These are phyloP conservation scores for Isoperla grammatica DNA, from an alignment of 2,888 invertebrate genomes.

Conservation along the genomic window DNA sequence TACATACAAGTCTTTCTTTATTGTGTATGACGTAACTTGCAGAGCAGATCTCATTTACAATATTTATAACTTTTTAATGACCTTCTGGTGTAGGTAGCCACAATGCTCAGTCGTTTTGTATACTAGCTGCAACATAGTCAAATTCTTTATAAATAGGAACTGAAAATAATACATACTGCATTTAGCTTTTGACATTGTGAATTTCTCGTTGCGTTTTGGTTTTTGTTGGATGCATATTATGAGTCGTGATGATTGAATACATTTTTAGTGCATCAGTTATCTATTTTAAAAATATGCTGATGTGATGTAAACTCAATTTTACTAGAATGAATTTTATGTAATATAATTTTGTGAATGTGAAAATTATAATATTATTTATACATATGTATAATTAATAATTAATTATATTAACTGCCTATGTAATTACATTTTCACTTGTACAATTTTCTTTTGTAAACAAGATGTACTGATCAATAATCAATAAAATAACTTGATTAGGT, in stretches of 20 bases:
- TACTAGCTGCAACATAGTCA: slow-evolving; percentile 9
- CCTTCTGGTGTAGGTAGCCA: neutral
- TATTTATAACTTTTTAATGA: slow-evolving; percentile 23
- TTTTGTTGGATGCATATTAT: slow-evolving; percentile 22
- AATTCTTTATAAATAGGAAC: slow-evolving; percentile 4
- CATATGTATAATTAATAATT: slow-evolving; percentile 22
- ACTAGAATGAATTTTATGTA: slow-evolving; percentile 25
- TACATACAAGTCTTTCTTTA: slow-evolving; percentile 9
- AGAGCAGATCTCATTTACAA: slow-evolving; percentile 27
- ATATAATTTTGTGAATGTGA: slow-evolving; percentile 26
- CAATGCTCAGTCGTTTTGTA: slow-evolving; percentile 7
- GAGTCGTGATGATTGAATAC: slow-evolving; percentile 18
- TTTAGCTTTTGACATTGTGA: neutral
- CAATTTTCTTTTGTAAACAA: slow-evolving; percentile 32
- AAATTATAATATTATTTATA: slow-evolving; percentile 17
- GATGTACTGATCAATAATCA: slow-evolving; percentile 32
- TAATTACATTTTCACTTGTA: slow-evolving; percentile 30
- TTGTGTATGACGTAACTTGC: slow-evolving; percentile 17
- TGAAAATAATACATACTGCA: slow-evolving; percentile 1
- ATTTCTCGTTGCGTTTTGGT: slow-evolving; percentile 5
- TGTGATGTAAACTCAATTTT: slow-evolving; percentile 24
- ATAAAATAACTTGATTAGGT: slow-evolving; percentile 31
- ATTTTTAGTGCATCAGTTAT: slow-evolving; percentile 27
- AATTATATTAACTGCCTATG: slow-evolving; percentile 30
- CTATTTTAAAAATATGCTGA: slow-evolving; percentile 28